Percentiles rank a stretch among this genome's conserved stretches.
These are phyloP conservation scores for Propithecus perrieri DNA, from an alignment of 2,797 vertebrate species.

Conservation along the genomic window DNA sequence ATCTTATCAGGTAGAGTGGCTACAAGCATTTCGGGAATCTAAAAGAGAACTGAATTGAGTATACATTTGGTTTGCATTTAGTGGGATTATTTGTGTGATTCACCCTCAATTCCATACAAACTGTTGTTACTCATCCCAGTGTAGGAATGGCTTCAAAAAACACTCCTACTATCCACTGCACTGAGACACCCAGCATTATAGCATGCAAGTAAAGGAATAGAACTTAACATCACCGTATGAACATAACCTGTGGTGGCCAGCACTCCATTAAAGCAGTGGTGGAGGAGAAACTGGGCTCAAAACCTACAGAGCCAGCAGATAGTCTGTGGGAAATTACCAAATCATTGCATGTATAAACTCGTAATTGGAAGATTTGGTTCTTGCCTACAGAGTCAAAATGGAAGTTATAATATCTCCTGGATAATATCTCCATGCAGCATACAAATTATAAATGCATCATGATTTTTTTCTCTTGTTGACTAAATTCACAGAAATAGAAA, in stretches of 20 bases:
- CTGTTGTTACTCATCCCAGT: neutral
- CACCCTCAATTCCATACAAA: neutral
- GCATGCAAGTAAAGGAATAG: neutral
- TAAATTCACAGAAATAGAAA: neutral
- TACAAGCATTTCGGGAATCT: neutral
- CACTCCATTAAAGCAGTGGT: fast-evolving
- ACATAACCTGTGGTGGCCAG: no score
- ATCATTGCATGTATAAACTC: neutral
- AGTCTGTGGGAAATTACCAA: neutral
- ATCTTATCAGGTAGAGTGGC: neutral
- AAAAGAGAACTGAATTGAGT: neutral
- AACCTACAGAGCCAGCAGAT: neutral
- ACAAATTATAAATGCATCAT: neutral
- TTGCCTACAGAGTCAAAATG: neutral
- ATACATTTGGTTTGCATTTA: neutral
- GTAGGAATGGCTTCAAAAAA: neutral
- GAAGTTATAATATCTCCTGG: neutral
- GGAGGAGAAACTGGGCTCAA: neutral
- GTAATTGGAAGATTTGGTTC: neutral
- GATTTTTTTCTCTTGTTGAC: neutral
- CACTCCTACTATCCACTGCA: neutral
- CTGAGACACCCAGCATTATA: neutral
- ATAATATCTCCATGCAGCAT: neutral
- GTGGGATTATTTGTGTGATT: neutral
- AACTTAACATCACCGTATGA: neutral